phyloP scores from a whole-genome alignment of 2,113 vertebrate species.

The Helogale parvula region DNA sequence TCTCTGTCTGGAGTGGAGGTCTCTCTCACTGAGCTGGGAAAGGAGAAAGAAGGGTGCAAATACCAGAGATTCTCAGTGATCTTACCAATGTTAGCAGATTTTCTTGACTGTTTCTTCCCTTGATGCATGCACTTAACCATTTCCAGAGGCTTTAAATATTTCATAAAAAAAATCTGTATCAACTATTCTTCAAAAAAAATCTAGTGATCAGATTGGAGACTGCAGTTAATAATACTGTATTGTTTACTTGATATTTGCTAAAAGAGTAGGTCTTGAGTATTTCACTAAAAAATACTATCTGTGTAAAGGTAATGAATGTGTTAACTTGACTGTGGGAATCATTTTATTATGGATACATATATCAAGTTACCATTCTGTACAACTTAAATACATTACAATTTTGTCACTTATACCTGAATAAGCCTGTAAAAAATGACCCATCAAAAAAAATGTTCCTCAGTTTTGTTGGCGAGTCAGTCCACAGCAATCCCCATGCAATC shows the following conservation, averaged over 20 bases:
- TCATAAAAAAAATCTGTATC: neutral
- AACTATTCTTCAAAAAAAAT: neutral
- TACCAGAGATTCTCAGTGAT: neutral
- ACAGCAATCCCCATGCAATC: neutral
- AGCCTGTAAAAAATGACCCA: neutral
- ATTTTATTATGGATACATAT: neutral
- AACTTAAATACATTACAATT: neutral
- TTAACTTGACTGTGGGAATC: neutral
- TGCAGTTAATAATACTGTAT: neutral
- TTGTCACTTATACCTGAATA: neutral
- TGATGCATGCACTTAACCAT: neutral
- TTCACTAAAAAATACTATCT: neutral
- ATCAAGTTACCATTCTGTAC: neutral
- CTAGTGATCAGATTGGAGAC: neutral
- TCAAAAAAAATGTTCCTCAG: neutral
- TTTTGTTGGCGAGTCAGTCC: neutral
- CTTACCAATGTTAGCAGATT: neutral
- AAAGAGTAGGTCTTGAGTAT: neutral
- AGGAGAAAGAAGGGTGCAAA: neutral
- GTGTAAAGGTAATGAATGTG: neutral
- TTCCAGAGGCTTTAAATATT: neutral
- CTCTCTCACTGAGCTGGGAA: neutral
- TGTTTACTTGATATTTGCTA: neutral
- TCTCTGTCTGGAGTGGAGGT: neutral
- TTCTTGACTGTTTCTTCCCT: slow-evolving; percentile 24